These are phyloP conservation scores for Pyrgilauda ruficollis DNA, from an alignment of 2,113 vertebrate species.

Conservation along the genomic window DNA sequence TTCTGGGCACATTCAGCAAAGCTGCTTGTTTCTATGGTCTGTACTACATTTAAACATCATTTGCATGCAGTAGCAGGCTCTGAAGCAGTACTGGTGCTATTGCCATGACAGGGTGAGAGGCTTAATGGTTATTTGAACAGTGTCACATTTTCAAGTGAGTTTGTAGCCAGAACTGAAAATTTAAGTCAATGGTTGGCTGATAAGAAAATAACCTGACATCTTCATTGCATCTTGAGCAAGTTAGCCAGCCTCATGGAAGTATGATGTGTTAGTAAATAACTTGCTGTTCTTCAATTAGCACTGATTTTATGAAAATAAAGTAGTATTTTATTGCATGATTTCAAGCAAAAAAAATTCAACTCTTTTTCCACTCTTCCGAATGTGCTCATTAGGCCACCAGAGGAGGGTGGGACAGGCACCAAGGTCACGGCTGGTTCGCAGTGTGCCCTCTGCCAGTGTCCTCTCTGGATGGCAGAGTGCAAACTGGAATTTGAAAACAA, in stretches of 20 bases:
- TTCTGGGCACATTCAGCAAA: neutral
- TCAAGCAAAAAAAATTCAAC: neutral
- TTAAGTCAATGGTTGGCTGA: neutral
- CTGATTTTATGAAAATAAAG: neutral
- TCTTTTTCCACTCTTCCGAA: fast-evolving
- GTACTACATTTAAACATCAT: neutral
- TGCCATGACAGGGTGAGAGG: neutral
- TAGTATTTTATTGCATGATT: neutral
- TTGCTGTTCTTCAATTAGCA: neutral
- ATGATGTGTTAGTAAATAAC: neutral
- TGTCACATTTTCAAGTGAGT: neutral
- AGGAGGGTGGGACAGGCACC: neutral
- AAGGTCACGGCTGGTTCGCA: neutral
- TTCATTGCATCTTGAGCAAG: neutral
- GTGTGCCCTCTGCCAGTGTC: neutral
- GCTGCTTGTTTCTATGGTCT: neutral
- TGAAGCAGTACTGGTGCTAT: neutral
- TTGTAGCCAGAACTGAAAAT: neutral
- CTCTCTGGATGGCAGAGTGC: neutral
- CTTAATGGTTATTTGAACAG: neutral
- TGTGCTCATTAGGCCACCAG: neutral
- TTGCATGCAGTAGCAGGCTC: neutral
- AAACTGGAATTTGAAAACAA: neutral
- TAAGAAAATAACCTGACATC: neutral
- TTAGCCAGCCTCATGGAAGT: neutral